phyloP scores from a whole-genome alignment of 2,888 invertebrate genomes.

The Nymphalis urticae region DNA sequence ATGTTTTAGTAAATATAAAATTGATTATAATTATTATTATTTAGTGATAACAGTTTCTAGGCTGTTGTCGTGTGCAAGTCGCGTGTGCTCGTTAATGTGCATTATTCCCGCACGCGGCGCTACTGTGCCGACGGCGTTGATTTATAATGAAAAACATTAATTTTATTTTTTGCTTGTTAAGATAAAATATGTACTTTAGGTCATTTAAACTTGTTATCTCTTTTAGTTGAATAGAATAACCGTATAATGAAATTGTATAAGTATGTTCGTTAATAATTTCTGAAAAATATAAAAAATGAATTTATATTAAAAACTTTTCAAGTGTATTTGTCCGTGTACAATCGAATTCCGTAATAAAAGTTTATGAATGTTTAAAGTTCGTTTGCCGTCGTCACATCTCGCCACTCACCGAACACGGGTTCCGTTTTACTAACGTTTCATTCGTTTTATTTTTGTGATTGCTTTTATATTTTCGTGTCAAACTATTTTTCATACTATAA shows the following conservation, averaged over 20 bases:
- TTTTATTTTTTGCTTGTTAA: slow-evolving; percentile 32
- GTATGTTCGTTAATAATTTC: no score
- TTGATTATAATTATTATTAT: background rate
- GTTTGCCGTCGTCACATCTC: background rate
- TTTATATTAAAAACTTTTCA: no score
- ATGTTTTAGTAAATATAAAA: background rate
- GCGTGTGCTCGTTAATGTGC: slow-evolving; percentile 59
- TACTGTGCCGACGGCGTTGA: slow-evolving; percentile 41
- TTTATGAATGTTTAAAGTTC: background rate
- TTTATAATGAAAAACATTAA: slow-evolving; percentile 12
- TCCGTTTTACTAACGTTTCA: slow-evolving; percentile 26
- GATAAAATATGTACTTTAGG: background rate
- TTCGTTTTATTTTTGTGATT: slow-evolving; percentile 33
- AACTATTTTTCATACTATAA: slow-evolving; percentile 65
- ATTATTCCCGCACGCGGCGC: slow-evolving; percentile 54
- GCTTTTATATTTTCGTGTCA: slow-evolving; percentile 37
- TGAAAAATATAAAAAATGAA: no score
- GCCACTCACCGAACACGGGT: slow-evolving; percentile 18
- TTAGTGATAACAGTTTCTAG: slow-evolving; percentile 35
- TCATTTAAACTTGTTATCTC: background rate
- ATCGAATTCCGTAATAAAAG: background rate
- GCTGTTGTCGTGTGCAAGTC: slow-evolving; percentile 46
- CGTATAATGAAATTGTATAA: no score
- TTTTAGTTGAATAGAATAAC: no score
- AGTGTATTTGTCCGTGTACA: no score